Evolutionary conservation across 2,113 vertebrate genomes (phyloP), one percentile per base, ranked within the genome.

Genomic region (Aegithalos caudatus): DNA sequence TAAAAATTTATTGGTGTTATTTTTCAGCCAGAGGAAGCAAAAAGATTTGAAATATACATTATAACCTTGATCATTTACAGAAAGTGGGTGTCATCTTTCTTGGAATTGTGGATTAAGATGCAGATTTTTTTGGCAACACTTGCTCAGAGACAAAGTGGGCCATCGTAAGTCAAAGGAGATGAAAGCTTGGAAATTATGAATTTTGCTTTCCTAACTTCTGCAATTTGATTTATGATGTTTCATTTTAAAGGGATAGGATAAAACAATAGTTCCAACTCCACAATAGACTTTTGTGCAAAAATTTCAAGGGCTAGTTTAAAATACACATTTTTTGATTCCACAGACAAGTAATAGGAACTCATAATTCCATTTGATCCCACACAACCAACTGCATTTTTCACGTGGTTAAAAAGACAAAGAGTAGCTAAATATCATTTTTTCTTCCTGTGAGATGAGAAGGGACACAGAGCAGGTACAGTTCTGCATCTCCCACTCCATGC

Each of bases 61-160:
- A 29, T 22, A 56, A 44, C 44, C 62, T 65, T 76, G 69, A 66
- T 90, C 69, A 82, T 61, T 96, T 92, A 84, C 79, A 90, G 81
- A 89, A 96, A 87, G 24, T 38, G 3, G 33, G 73, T 92, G 74
- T 86, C 76, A 78, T 85, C 66, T 89, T 97, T 95, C 90, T 97
- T 95, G 89, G 88, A 92, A 97, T 4, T 81, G 53, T 44, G 73
- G 51, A 92, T 90, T 74, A 90, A 77, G 84, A 92, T 87, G 70
- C 33, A 74, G 73, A 94, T 94, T 85, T 90, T 92, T 91, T 94
- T 96, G 90, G 94, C 93, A 94, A 53, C 22, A 6, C 27, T 60
- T 92, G 76, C 60, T 91, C 87, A 65, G 57, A 72, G 73, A 80
- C 83, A 92, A 93, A 92, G 80, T 53, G 77, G 62, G 45, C 24